These are phyloP conservation scores for Chionis minor DNA, from an alignment of 2,113 vertebrate species.

Conservation along the genomic window DNA sequence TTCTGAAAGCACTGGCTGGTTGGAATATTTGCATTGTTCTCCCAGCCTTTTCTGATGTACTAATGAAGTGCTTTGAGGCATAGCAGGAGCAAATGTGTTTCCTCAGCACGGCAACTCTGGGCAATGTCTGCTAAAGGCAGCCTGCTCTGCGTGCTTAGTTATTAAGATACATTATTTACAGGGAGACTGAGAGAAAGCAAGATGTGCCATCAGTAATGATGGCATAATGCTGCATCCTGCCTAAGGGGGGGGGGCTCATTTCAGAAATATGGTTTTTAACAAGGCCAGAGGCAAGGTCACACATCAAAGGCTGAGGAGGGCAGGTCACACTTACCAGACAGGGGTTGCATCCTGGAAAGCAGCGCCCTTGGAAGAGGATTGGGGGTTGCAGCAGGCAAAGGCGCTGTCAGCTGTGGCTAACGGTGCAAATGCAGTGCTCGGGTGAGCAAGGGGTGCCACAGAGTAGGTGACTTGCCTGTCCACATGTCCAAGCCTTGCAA, in stretches of 20 bases:
- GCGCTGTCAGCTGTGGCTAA: neutral
- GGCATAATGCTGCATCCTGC: neutral
- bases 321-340: fast-evolving
- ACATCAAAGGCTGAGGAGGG: neutral
- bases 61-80: conserved; percentile 11
- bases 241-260: neutral
- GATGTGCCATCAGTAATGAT: fast-evolving
- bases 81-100: neutral
- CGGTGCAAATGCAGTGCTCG: neutral
- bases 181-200: neutral
- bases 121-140: neutral
- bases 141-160: neutral
- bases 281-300: neutral
- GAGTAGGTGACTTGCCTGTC: neutral
- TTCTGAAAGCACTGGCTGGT: neutral
- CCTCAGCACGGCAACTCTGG: neutral
- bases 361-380: neutral
- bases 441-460: neutral
- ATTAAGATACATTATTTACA: neutral
- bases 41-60: neutral
- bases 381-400: neutral
- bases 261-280: neutral
- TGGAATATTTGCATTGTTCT: neutral
- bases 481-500: neutral
- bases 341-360: neutral